Evolutionary conservation across 1,140 invertebrate genomes (phyloP).

Genomic region (Drosophila auraria): DNA sequence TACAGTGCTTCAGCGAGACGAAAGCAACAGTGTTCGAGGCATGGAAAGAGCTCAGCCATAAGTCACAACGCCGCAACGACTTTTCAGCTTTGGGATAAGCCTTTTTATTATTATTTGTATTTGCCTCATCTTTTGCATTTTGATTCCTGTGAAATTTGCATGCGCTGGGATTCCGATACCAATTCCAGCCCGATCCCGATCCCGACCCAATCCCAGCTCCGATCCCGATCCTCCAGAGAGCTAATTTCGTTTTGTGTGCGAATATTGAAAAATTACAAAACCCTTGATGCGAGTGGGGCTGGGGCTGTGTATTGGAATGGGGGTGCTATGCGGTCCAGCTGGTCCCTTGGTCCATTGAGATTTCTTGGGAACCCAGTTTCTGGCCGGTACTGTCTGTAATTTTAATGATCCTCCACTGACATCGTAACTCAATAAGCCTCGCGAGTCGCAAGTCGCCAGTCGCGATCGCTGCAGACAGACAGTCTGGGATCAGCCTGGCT

Average conservation of each 20-base stretch:
- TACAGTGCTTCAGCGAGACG: constrained; percentile 34
- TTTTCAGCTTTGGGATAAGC: constrained; percentile 54
- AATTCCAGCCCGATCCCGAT: constrained; percentile 32
- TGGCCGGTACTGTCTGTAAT: constrained; percentile 70
- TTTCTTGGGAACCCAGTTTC: constrained; percentile 65
- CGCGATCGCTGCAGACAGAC: constrained; percentile 71
- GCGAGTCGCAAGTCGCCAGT: constrained; percentile 36
- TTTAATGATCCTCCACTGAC: constrained; percentile 75
- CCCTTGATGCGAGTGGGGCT: constrained; percentile 27
- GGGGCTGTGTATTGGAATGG: background rate
- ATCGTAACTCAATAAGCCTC: constrained; percentile 67
- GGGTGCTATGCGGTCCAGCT: constrained; percentile 30
- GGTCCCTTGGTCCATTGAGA: constrained; percentile 15
- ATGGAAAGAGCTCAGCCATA: constrained; percentile 52
- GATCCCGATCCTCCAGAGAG: constrained; percentile 49
- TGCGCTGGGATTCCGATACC: constrained; percentile 50
- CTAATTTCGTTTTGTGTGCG: constrained; percentile 75
- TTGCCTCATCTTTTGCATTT: constrained; percentile 58
- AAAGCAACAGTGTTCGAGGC: constrained; percentile 47
- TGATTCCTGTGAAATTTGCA: constrained; percentile 83
- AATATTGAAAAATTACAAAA: constrained; percentile 82
- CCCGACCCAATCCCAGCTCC: constrained; percentile 26
- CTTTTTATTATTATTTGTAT: constrained; percentile 78
- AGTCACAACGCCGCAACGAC: constrained; percentile 62
- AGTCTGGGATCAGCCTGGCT: constrained; percentile 70